Conservation (phyloP, 2,113 vertebrate genomes). For the Muntiacus reevesi region DNA sequence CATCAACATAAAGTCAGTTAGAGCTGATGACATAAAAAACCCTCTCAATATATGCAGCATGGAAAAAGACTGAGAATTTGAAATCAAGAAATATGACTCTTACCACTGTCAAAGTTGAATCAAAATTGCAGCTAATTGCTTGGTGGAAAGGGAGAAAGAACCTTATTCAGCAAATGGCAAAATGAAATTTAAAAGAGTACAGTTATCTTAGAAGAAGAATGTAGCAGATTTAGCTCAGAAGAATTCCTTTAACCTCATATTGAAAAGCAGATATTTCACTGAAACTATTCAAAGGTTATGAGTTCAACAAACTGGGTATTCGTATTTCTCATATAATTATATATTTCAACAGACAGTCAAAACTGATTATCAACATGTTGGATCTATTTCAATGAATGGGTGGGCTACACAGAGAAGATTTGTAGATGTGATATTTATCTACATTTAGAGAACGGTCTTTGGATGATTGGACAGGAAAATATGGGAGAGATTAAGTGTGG, state of each 20-base stretch:
- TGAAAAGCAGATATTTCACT: neutral
- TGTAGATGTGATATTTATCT: neutral
- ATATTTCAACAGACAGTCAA: neutral
- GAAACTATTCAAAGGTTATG: neutral
- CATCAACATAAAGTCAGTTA: slow-evolving; percentile 12
- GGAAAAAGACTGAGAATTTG: neutral
- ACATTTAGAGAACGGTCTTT: neutral
- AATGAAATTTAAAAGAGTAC: neutral
- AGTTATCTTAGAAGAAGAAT: neutral
- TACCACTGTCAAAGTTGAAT: neutral
- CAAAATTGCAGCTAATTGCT: neutral
- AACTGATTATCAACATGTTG: neutral
- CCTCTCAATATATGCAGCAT: neutral
- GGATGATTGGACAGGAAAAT: neutral
- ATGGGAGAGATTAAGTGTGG: neutral
- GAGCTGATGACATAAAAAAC: neutral
- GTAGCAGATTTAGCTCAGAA: neutral
- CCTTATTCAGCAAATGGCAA: neutral
- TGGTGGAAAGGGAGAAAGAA: neutral
- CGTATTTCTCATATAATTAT: neutral
- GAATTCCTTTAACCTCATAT: neutral
- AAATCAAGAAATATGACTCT: neutral
- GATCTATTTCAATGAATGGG: neutral
- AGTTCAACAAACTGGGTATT: neutral
- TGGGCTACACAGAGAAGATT: neutral